Percentiles rank a stretch among this genome's conserved stretches.
These are phyloP conservation scores for Porites australiensis DNA, from an alignment of 64 coral and sea anemone genomes.

Conservation along the genomic window DNA sequence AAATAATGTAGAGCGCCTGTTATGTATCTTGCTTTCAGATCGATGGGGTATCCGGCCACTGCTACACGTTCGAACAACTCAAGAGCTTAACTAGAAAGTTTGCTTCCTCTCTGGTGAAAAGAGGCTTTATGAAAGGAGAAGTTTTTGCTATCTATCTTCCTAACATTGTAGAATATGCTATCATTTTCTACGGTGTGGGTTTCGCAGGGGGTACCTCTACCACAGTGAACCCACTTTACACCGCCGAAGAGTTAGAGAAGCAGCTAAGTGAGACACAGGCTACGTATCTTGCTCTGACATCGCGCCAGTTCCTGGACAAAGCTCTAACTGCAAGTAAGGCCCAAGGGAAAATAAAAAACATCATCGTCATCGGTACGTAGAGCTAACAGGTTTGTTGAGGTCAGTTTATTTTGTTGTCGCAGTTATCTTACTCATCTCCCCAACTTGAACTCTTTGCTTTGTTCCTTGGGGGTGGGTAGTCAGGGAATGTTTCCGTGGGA, in stretches of 20 bases:
- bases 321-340: constrained; percentile 33
- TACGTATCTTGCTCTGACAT: constrained; percentile 31
- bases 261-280: constrained; percentile 66
- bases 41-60: constrained; percentile 48
- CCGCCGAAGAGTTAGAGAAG: constrained; percentile 43
- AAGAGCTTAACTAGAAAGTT: constrained; percentile 51
- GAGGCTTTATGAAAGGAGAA: constrained; percentile 51
- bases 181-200: constrained; percentile 40
- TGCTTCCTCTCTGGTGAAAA: constrained; percentile 52
- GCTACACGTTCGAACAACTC: constrained; percentile 60
- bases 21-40: constrained; percentile 17
- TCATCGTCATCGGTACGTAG: constrained; percentile 42
- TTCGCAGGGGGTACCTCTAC: constrained; percentile 46
- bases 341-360: constrained; percentile 51
- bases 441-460: no score
- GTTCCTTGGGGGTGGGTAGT: no score
- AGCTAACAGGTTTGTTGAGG: background rate
- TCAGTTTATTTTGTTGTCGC: no score
- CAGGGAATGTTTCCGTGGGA: no score
- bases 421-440: no score
- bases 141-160: constrained; percentile 42
- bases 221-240: constrained; percentile 58
- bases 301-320: constrained; percentile 30
- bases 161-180: constrained; percentile 68
- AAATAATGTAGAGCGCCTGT: background rate